Evolutionary conservation across 1,140 invertebrate species (phyloP), one percentile per base, ranked within the genome.

Genomic region (Drosophila willistoni): DNA sequence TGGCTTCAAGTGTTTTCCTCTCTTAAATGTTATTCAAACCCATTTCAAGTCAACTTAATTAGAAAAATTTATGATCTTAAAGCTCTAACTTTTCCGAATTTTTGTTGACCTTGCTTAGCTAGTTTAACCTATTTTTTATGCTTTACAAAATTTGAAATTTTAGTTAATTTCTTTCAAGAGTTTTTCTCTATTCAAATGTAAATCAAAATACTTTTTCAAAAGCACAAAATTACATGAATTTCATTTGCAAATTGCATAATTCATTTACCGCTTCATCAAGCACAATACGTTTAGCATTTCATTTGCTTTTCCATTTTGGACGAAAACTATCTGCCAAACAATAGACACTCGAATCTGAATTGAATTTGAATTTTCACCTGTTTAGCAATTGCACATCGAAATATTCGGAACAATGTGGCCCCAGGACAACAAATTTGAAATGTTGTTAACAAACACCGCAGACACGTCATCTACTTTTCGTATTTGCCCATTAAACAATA

Each of bases 401-500:
- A 29, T 7, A 76, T 36, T 10, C 5, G 34, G 34, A 36, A 36
- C 66, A 76, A 76, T 75, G 59, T 64, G 66, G 39, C 55, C 54
- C 56, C 68, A 71, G 19, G 19, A 71, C 67, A 77, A 29, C 42
- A 71, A 73, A 69, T 57, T 68, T 65, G 51, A 83, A 83, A 83
- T 83, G 80, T 74, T 74, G 80, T 77, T 87, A 66, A 76, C 76
- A 79, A 84, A 76, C 80, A 76, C 66, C 10, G 10, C 14, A 39
- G 10, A 39, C 36, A 36, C 34, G 10, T 7, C n/a, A 9, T 47
- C 7, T 47, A 2, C 17, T 22, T 39, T 13, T 13, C 36, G 17
- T 51, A 51, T 51, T 51, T 51, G 44, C 82, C 79, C 79, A 84
- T 86, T 87, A 81, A 87, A 87, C 84, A 87, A 87, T 89, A 87